A percentile compares a stretch with the other conserved stretches of the same genome.
phyloP scores from a whole-genome alignment of 2,797 vertebrate species.

The Gymnothorax reevesii region DNA sequence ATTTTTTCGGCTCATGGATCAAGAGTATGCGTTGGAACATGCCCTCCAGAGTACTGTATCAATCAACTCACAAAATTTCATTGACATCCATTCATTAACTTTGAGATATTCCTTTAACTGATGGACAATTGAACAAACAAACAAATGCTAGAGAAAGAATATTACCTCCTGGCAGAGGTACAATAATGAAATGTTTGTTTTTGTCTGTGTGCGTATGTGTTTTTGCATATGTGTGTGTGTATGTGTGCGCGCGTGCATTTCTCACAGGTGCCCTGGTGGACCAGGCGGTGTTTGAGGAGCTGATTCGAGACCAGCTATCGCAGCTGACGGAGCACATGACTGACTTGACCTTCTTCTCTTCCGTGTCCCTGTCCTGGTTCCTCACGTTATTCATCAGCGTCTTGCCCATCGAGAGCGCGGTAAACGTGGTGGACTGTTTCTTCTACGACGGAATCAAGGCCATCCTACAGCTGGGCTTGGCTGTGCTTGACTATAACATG shows the following conservation, averaged over 20 bases:
- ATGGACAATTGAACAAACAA: too few relatives aligned
- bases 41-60: too few relatives aligned
- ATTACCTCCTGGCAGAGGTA: background rate
- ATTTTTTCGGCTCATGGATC: too few relatives aligned
- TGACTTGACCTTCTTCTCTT: constrained; percentile 96
- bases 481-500: constrained; percentile 92
- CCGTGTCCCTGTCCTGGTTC: constrained; percentile 96
- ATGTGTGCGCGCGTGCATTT: background rate
- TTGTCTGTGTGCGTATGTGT: background rate
- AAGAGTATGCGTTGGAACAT: too few relatives aligned
- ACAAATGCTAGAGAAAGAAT: too few relatives aligned
- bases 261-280: constrained; percentile 91
- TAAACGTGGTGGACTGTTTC: constrained; percentile 97
- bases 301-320: constrained; percentile 89
- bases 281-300: constrained; percentile 97
- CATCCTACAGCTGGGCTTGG: constrained; percentile 89
- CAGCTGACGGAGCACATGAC: constrained; percentile 94
- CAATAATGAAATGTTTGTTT: background rate
- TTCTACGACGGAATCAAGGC: constrained; percentile 97
- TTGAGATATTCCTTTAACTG: too few relatives aligned
- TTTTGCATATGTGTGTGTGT: background rate
- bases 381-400: constrained; percentile 97
- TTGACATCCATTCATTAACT: too few relatives aligned
- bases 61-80: too few relatives aligned
- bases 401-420: constrained; percentile 92